Conservation (phyloP, 1,140 invertebrate genomes). For the Bursaphelenchus mucronatus region DNA sequence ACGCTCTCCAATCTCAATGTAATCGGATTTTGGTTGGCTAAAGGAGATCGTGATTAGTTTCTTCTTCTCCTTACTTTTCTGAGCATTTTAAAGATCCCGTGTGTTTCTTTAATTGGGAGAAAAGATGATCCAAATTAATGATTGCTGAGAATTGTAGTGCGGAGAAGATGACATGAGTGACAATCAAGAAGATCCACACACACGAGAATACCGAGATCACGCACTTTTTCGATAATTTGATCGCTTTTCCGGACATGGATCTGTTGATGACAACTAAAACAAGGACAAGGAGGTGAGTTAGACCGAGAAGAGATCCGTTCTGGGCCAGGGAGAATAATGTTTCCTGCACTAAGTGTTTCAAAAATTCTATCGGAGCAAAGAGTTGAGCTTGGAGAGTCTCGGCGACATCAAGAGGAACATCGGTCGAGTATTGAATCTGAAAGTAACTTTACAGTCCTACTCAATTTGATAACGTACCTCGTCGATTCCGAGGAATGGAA, state of each 20-base stretch:
- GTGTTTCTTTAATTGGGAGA: constrained; percentile 30
- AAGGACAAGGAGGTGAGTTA: constrained; percentile 53
- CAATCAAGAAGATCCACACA: constrained; percentile 56
- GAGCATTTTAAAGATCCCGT: constrained; percentile 22
- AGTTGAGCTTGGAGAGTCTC: constrained; percentile 57
- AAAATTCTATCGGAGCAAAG: constrained; percentile 51
- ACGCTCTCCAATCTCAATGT: constrained; percentile 48
- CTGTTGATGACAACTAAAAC: constrained; percentile 57
- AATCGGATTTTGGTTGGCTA: constrained; percentile 46
- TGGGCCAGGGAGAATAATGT: constrained; percentile 59
- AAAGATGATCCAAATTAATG: constrained; percentile 50
- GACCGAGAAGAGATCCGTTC: constrained; percentile 52
- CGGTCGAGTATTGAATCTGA: constrained; percentile 22
- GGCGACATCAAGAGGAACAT: constrained; percentile 42
- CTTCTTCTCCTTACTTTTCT: constrained; percentile 10
- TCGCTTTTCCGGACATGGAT: constrained; percentile 58
- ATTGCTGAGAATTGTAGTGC: constrained; percentile 55
- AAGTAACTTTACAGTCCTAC: constrained; percentile 25
- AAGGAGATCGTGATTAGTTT: constrained; percentile 9
- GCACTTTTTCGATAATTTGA: constrained; percentile 47
- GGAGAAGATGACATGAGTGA: constrained; percentile 54
- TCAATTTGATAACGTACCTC: constrained; percentile 15
- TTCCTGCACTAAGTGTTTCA: constrained; percentile 58
- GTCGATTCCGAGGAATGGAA: constrained; percentile 4
- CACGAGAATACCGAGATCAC: constrained; percentile 50